These are phyloP conservation scores for Amyelois transitella DNA, from an alignment of 1,140 invertebrate species.

Conservation along the genomic window DNA sequence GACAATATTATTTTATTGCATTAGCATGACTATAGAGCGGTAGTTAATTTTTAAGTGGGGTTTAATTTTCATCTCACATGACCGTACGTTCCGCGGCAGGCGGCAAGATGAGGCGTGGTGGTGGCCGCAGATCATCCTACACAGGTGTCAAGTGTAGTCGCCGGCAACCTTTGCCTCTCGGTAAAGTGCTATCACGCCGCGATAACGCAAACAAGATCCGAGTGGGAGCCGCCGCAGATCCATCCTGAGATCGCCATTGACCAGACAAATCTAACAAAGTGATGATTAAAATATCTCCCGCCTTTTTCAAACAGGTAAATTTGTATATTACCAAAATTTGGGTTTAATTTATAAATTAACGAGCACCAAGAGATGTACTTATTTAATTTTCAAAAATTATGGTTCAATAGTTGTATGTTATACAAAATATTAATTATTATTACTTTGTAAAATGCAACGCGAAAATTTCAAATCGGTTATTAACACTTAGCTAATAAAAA, in stretches of 20 bases:
- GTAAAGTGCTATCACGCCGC: not conserved
- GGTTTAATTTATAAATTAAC: too few relatives aligned
- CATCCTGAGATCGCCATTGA: not conserved
- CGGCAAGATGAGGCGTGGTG: slow-evolving; percentile 9
- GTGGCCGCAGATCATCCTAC: slow-evolving; percentile 23
- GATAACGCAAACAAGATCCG: not conserved
- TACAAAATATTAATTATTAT: too few relatives aligned
- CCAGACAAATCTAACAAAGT: not conserved
- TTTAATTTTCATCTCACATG: slow-evolving; percentile 37
- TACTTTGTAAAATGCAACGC: too few relatives aligned
- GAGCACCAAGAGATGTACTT: too few relatives aligned
- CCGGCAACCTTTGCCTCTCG: not conserved
- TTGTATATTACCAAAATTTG: slow-evolving; percentile 11
- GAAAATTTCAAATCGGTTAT: too few relatives aligned
- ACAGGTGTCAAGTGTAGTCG: slow-evolving; percentile 25
- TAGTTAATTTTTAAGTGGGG: not conserved
- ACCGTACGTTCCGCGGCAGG: slow-evolving; percentile 17
- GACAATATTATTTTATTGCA: not conserved
- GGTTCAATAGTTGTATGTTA: too few relatives aligned
- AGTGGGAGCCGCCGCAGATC: too few relatives aligned
- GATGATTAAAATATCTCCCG: slow-evolving; percentile 45
- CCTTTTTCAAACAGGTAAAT: slow-evolving; percentile 55
- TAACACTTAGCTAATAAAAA: too few relatives aligned
- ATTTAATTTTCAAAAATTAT: too few relatives aligned
- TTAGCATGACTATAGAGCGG: not conserved